Evolutionary conservation across 2,113 vertebrate genomes (phyloP).

Genomic region (Nesospiza acunhae): DNA sequence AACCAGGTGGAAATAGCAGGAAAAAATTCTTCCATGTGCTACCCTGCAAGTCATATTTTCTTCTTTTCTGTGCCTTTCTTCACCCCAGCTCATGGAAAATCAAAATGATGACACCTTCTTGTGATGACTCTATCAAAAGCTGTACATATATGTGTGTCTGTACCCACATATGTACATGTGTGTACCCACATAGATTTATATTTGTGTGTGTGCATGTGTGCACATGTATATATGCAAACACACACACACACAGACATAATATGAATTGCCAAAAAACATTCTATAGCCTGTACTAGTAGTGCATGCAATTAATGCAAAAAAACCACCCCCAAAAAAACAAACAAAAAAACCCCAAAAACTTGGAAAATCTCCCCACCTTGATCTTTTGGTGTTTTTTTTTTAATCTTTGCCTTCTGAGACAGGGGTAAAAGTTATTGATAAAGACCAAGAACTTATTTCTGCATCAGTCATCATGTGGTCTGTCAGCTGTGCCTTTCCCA

Average conservation of each 20-base stretch:
- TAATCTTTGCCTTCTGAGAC: background rate
- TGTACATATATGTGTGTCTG: too few species aligned
- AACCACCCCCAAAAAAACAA: too few species aligned
- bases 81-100: background rate
- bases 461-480: accelerated
- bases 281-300: background rate
- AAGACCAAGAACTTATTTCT: background rate
- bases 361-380: background rate
- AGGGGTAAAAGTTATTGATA: background rate
- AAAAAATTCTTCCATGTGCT: background rate
- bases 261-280: background rate
- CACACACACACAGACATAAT: background rate
- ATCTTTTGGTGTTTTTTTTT: background rate
- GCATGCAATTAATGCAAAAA: background rate
- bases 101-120: background rate
- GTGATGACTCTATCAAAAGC: background rate
- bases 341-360: background rate
- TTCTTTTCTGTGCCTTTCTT: background rate
- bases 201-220: background rate
- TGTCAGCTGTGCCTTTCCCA: background rate
- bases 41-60: background rate
- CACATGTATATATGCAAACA: background rate
- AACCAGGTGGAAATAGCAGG: background rate
- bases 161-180: background rate
- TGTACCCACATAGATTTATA: background rate